A percentile compares a stretch with the other conserved stretches of the same genome.
These are phyloP conservation scores for Eremobia ochroleuca DNA, from an alignment of 2,888 invertebrate species.

Conservation along the genomic window DNA sequence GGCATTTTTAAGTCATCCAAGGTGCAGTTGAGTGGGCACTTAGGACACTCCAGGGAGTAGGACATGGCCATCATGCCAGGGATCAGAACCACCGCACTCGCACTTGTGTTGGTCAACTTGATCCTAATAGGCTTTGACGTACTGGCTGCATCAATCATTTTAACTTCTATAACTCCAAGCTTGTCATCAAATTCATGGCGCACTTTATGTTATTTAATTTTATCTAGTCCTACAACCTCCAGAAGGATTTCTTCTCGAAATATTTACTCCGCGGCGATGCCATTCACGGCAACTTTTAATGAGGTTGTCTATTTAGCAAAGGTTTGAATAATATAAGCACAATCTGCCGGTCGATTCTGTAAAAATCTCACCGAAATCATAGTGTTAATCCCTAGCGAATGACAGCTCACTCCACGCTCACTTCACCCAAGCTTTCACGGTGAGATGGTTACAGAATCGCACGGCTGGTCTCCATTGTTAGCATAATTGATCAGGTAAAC, in stretches of 20 bases:
- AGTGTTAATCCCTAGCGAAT: too few relatives aligned
- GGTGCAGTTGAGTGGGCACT: too few relatives aligned
- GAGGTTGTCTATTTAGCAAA: background rate
- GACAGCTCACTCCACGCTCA: too few relatives aligned
- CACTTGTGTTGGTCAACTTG: background rate
- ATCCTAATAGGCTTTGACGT: background rate
- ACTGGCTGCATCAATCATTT: background rate
- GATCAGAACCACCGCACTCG: too few relatives aligned
- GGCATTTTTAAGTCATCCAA: too few relatives aligned
- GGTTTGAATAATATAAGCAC: background rate
- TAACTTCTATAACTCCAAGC: background rate
- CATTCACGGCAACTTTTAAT: background rate
- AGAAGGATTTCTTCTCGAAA: background rate
- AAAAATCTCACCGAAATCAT: too few relatives aligned
- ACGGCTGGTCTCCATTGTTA: constrained; percentile 33
- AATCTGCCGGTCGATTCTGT: too few relatives aligned
- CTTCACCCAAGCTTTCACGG: too few relatives aligned
- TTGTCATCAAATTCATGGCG: background rate
- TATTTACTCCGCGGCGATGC: background rate
- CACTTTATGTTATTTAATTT: too few relatives aligned
- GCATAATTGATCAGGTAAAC: constrained; percentile 54
- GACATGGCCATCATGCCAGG: background rate
- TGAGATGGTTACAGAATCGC: too few relatives aligned
- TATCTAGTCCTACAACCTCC: background rate
- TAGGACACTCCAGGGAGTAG: too few relatives aligned